These are phyloP conservation scores for Catharus minimus DNA, from an alignment of 2,113 vertebrate genomes.

Conservation along the genomic window DNA sequence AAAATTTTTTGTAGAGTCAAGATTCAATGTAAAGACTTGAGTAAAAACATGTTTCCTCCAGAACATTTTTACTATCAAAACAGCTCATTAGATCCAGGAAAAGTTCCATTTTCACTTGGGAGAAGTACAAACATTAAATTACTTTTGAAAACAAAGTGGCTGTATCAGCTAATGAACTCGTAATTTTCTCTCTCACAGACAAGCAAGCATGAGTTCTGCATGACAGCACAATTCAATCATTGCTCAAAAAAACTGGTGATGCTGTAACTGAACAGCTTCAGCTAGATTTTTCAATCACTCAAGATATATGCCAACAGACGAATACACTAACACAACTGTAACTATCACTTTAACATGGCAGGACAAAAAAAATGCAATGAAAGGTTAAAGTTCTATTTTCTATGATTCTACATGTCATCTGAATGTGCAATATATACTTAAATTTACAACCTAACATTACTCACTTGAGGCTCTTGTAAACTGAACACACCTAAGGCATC, in stretches of 20 bases:
- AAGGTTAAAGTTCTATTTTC: background rate
- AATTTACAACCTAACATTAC: background rate
- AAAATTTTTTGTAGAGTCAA: background rate
- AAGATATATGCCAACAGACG: background rate
- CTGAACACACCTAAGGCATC: background rate
- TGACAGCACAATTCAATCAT: conserved; percentile 32
- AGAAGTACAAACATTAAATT: conserved; percentile 39
- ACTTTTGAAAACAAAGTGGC: conserved; percentile 60
- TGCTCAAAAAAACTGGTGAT: conserved; percentile 7
- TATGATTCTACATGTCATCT: background rate
- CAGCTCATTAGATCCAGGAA: conserved; percentile 8
- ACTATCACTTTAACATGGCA: background rate
- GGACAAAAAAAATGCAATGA: background rate
- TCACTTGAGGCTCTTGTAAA: background rate
- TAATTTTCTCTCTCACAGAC: conserved; percentile 47
- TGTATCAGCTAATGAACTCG: conserved; percentile 60
- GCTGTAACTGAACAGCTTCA: conserved; percentile 6
- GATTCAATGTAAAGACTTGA: background rate
- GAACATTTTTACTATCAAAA: background rate
- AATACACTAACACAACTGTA: background rate
- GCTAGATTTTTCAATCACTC: background rate
- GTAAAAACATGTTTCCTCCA: background rate
- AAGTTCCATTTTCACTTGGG: conserved; percentile 21
- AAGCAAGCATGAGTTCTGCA: conserved; percentile 54
- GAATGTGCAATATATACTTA: background rate